A percentile compares a stretch with the other conserved stretches of the same genome.
phyloP scores from a whole-genome alignment of 2,113 vertebrate species.

The Phocoena sinus region DNA sequence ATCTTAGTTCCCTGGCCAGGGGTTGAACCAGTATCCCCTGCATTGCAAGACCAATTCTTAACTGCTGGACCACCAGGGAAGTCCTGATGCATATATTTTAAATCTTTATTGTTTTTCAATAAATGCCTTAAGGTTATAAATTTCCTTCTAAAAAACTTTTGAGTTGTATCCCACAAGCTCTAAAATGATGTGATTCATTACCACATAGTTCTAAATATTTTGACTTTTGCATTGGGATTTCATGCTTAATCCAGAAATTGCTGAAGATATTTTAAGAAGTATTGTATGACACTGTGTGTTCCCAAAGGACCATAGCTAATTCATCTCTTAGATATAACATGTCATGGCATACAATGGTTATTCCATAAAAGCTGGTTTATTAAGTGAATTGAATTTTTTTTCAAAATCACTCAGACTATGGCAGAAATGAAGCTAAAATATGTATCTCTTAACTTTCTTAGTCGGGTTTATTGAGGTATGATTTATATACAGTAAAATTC shows the following conservation, averaged over 20 bases:
- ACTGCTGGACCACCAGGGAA: too few species aligned
- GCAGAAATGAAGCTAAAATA: neutral
- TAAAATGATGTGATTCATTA: neutral
- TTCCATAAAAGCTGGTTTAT: neutral
- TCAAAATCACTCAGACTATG: neutral
- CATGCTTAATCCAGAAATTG: neutral
- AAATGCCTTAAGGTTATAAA: neutral
- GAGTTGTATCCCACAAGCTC: neutral
- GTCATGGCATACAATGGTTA: neutral
- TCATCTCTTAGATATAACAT: neutral
- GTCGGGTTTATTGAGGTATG: neutral
- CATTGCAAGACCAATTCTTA: too few species aligned
- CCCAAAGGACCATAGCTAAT: neutral
- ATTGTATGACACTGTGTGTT: neutral
- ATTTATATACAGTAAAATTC: neutral
- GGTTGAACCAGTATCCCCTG: too few species aligned
- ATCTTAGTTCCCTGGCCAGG: too few species aligned
- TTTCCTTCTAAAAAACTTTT: neutral
- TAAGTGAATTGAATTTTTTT: neutral
- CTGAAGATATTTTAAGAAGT: neutral
- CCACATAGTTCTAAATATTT: neutral
- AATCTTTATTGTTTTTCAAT: neutral
- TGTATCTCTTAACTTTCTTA: neutral
- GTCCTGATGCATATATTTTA: neutral
- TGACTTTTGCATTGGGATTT: neutral